Evolutionary conservation across 2,888 invertebrate genomes (phyloP).

Genomic region (Phengaris arion): DNA sequence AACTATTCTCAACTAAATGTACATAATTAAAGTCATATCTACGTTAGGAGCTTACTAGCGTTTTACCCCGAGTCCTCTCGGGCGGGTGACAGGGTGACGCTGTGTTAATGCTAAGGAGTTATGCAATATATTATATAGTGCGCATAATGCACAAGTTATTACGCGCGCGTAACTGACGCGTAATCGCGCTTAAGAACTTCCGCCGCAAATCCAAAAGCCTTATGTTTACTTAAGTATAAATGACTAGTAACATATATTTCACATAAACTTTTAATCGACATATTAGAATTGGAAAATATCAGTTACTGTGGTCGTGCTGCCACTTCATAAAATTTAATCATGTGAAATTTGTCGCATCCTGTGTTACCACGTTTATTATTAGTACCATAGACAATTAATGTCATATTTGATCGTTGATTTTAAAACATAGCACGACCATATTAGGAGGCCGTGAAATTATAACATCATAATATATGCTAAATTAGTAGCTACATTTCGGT

Average conservation of each 20-base stretch:
- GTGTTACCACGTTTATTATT: background rate
- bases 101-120: constrained; percentile 70
- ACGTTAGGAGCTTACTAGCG: constrained; percentile 78
- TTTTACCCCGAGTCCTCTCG: constrained; percentile 73
- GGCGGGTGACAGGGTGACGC: constrained; percentile 79
- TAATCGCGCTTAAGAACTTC: background rate
- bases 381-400: background rate
- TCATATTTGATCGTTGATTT: background rate
- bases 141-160: background rate
- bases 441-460: background rate
- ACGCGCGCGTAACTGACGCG: background rate
- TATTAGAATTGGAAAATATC: background rate
- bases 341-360: background rate
- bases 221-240: constrained; percentile 13
- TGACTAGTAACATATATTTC: constrained; percentile 8
- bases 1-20: constrained; percentile 49
- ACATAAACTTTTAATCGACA: background rate
- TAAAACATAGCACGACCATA: background rate
- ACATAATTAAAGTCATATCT: constrained; percentile 74
- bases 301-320: background rate
- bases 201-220: constrained; percentile 10
- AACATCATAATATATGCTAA: background rate
- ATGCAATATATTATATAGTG: constrained; percentile 4
- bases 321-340: background rate
- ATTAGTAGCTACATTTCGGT: too few species aligned